A percentile compares a stretch with the other conserved stretches of the same genome.
These are phyloP conservation scores for Aspidiotus destructor DNA, from an alignment of 2,888 invertebrate genomes.

Conservation along the genomic window DNA sequence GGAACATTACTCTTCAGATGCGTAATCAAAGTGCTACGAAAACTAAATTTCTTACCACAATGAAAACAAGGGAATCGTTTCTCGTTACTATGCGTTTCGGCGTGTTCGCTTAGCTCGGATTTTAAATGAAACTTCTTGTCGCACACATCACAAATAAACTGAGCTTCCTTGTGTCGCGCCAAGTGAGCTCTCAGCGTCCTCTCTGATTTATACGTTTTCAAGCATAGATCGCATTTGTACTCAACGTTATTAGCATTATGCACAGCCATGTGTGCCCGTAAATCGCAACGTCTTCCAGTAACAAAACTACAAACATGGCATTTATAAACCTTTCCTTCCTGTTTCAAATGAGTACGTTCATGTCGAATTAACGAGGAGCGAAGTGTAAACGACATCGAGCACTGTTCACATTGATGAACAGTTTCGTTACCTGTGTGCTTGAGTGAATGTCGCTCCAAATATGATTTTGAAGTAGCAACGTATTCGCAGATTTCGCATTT, in stretches of 20 bases:
- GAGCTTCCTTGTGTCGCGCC: not conserved
- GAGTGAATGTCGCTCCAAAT: conserved; percentile 11
- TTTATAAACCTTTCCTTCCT: conserved; percentile 18
- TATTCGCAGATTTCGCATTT: conserved; percentile 23
- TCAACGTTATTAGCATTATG: not conserved
- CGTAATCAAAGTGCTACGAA: conserved; percentile 6
- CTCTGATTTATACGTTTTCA: not conserved
- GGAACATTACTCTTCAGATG: conserved; percentile 18
- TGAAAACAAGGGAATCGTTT: conserved; percentile 19
- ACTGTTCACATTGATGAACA: not conserved
- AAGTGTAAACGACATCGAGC: conserved; percentile 7
- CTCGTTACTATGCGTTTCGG: conserved; percentile 17
- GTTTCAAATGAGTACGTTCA: conserved; percentile 5
- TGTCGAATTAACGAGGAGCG: conserved; percentile 22
- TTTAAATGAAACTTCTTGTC: conserved; percentile 16
- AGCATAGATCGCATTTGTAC: conserved; percentile 7
- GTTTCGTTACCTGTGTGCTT: conserved; percentile 9
- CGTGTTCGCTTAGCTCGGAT: conserved; percentile 17
- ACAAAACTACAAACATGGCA: conserved; percentile 9
- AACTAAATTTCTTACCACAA: conserved; percentile 21
- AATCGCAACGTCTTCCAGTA: conserved; percentile 9
- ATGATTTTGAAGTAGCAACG: conserved; percentile 12
- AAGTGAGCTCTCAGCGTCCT: conserved; percentile 11
- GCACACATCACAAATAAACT: conserved; percentile 3
- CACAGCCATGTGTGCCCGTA: not conserved